Evolutionary conservation across 2,888 invertebrate genomes (phyloP).

Genomic region (Phortica magna): DNA sequence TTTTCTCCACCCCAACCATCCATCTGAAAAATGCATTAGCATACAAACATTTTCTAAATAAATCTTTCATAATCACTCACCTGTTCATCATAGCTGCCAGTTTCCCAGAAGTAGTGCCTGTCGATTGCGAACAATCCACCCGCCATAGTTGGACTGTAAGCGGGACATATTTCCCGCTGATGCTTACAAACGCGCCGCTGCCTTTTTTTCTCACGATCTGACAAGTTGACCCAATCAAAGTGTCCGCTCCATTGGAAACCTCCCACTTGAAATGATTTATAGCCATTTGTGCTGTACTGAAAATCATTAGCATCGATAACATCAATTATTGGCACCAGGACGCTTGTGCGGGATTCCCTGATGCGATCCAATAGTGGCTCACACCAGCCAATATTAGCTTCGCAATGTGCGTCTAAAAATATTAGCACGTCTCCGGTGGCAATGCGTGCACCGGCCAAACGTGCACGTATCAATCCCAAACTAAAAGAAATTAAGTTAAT

Average conservation of each 20-base stretch:
- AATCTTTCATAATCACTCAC: slow-evolving; percentile 47
- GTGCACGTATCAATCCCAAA: slow-evolving; percentile 92
- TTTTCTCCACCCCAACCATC: slow-evolving; percentile 99
- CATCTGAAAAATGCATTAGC: slow-evolving; percentile 81
- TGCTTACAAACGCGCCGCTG: slow-evolving; percentile 71
- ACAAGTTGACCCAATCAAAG: slow-evolving; percentile 90
- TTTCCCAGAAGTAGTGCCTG: slow-evolving; percentile 95
- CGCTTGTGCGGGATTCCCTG: slow-evolving; percentile 87
- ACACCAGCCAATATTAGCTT: slow-evolving; percentile 89
- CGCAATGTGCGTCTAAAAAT: slow-evolving; percentile 96
- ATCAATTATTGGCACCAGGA: slow-evolving; percentile 96
- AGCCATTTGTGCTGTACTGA: slow-evolving; percentile 78
- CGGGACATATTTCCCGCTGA: slow-evolving; percentile 75
- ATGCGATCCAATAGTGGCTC: slow-evolving; percentile 93
- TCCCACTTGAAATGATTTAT: slow-evolving; percentile 77
- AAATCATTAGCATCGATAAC: slow-evolving; percentile 85
- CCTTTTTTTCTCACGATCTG: slow-evolving; percentile 75
- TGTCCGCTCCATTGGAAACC: slow-evolving; percentile 88
- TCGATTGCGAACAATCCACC: slow-evolving; percentile 97
- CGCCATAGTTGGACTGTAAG: slow-evolving; percentile 96
- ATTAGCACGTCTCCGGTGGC: slow-evolving; percentile 89
- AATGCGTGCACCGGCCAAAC: slow-evolving; percentile 90
- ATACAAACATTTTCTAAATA: not conserved
- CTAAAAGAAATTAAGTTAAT: slow-evolving; percentile 71
- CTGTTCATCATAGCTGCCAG: slow-evolving; percentile 95